Evolutionary conservation across 1,140 invertebrate species (phyloP), one percentile per base, ranked within the genome.

Genomic region (Lepidurus couesii): DNA sequence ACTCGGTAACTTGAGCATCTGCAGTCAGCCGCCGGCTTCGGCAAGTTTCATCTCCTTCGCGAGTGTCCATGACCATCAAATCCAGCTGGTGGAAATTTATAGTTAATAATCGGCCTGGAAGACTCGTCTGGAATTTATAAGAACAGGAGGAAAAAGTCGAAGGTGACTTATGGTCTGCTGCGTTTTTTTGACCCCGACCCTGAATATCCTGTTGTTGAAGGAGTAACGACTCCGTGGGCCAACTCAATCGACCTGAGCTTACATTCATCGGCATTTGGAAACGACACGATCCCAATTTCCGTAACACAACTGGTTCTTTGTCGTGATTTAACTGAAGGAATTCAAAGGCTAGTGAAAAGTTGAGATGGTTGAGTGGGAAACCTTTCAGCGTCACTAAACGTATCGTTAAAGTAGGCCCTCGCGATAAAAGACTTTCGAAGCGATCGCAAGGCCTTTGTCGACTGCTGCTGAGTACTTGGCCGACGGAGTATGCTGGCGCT

Each of bases 281-380:
- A 4, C 53, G 53, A 65, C 53, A 65, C 13, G 53, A 13, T 65
- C 13, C 21, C 53, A 65, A 65, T 21, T 65, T 65, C 6, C 21
- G 16, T 65, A 65, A n/a, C 53, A 7, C 53, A 9, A 65, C 21
- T 13, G 53, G 53, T 65, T 65, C 53, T 65, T 65, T 65, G 53
- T 65, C 21, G n/a, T 16, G 53, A 65, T 65, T 65, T 13, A 65
- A 21, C 53, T 65, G 53, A 21, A 65, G 53, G 21, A 65, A 65
- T 65, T 65, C 53, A 65, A 65, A 65, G 53, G 53, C 53, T 65
- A 65, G 53, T 65, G 53, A 65, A 65, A 65, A 65, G 53, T 65
- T 65, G 21, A 65, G 53, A 65, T 65, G 53, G 53, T 65, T 65
- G n/a, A 65, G 53, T 65, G 53, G 53, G 53, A 65, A 65, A 65